phyloP scores from a whole-genome alignment of 1,140 invertebrate genomes.

The Hylyphantes graminicola region DNA sequence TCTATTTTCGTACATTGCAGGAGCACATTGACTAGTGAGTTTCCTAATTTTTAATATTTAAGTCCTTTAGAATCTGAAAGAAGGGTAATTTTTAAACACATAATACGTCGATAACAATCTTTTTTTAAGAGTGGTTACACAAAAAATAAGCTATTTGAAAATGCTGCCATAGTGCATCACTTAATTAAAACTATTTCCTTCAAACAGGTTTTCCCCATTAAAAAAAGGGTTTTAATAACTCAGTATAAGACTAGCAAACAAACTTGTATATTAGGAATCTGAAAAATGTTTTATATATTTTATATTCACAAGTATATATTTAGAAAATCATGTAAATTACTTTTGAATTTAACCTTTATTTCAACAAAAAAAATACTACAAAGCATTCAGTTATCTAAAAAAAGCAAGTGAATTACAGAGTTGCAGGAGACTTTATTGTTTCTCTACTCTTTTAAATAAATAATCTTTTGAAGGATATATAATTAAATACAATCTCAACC shows the following conservation, averaged over 20 bases:
- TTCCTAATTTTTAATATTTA: conserved; percentile 12
- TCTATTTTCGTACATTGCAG: conserved; percentile 14
- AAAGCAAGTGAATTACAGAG: conserved; percentile 40
- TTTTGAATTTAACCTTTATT: background rate
- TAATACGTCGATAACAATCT: conserved; percentile 4
- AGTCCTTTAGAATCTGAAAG: background rate
- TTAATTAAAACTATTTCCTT: background rate
- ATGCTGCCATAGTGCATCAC: conserved; percentile 15
- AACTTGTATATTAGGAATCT: too few species aligned
- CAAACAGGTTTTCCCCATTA: too few species aligned
- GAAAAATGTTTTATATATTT: too few species aligned
- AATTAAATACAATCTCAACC: conserved; percentile 10
- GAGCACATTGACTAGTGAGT: conserved; percentile 21
- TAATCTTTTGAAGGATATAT: conserved; percentile 38
- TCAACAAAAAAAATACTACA: conserved; percentile 56
- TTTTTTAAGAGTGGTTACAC: background rate
- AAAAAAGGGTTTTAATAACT: too few species aligned
- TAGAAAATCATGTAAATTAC: too few species aligned
- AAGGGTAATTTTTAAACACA: conserved; percentile 13
- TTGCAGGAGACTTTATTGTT: conserved; percentile 40
- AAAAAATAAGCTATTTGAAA: conserved; percentile 3
- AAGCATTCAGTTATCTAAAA: conserved; percentile 41
- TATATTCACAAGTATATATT: too few species aligned
- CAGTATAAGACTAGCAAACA: too few species aligned
- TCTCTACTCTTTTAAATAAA: conserved; percentile 35